Base-by-base conservation (phyloP, 2,797 vertebrate species). In the Scleropages formosus region DNA sequence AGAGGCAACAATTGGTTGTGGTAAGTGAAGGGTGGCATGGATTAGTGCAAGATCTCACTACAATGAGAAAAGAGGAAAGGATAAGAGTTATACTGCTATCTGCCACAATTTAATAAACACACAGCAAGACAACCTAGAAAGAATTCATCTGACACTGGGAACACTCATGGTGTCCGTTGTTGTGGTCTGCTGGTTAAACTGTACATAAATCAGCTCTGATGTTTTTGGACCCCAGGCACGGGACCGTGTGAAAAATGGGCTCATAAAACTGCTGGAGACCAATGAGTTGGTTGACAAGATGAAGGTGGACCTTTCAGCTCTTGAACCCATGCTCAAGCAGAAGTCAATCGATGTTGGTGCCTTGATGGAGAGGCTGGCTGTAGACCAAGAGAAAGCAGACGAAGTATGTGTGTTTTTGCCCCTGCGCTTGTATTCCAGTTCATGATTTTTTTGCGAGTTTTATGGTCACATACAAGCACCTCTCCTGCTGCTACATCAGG, bases 321-420 rank as follows among this genome's bases (percentile, higher is more conserved):
- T 94, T 84, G 93, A 96, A 75, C 94, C 94, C 4, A 78, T 94
- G 67, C 91, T 95, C 51, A 85, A 92, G 79, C 83, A 92, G 78
- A 96, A 95, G 87, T 94, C 93, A 72, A 85, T 85, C 15, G 91
- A 94, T 47, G 93, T 95, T 26, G 91, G 92, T 74, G 88, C 90
- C 0, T 85, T 95, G 22, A 94, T 94, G 94, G 87, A 92, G 79
- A 94, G 92, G 80, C 81, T 96, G 62, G 80, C 86, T 12, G 84
- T 92, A 12, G 94, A 96, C 85, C 92, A 95, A 83, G 90, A 94
- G 83, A 93, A 78, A 4, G 94, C 93, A 0, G 94, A 95, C 72
- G 85, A 94, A 92, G 93, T 95, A 64, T 24, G 81, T 77, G 39
- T 49, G 18, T 67, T 60, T 73, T 12, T 75, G 68, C 63, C 10